Evolutionary conservation across 2,888 invertebrate species (phyloP).

Genomic region (Laothoe populi): DNA sequence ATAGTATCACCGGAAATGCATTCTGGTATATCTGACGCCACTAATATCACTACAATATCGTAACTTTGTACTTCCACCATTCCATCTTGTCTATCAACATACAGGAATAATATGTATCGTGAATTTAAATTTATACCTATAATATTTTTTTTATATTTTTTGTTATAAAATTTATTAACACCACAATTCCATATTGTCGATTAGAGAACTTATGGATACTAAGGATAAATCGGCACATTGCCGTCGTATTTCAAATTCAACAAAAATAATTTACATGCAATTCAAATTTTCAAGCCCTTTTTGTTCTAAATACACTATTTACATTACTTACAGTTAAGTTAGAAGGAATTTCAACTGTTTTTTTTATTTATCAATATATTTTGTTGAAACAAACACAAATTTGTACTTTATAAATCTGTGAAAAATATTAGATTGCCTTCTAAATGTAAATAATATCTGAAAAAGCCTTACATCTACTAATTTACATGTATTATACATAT

Average conservation of each 20-base stretch:
- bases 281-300: constrained; percentile 15
- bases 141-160: constrained; percentile 65
- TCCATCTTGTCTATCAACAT: constrained; percentile 40
- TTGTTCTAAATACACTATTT: constrained; percentile 22
- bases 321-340: constrained; percentile 15
- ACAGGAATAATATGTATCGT: constrained; percentile 54
- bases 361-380: not conserved
- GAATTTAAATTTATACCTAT: constrained; percentile 48
- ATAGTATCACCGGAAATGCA: constrained; percentile 45
- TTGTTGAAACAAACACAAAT: constrained; percentile 8
- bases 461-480: constrained; percentile 2
- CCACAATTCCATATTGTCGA: constrained; percentile 76
- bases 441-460: constrained; percentile 14
- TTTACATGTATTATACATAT: constrained; percentile 16
- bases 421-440: constrained; percentile 16
- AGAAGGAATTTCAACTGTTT: constrained; percentile 6
- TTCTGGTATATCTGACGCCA: constrained; percentile 45
- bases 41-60: constrained; percentile 57
- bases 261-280: constrained; percentile 13
- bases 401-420: constrained; percentile 21
- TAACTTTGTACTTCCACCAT: constrained; percentile 67
- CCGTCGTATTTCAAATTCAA: constrained; percentile 5
- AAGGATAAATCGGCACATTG: constrained; percentile 4
- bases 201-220: constrained; percentile 44
- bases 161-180: constrained; percentile 63